Conservation (phyloP, 1,140 invertebrate genomes). For the Magallana gigas region DNA sequence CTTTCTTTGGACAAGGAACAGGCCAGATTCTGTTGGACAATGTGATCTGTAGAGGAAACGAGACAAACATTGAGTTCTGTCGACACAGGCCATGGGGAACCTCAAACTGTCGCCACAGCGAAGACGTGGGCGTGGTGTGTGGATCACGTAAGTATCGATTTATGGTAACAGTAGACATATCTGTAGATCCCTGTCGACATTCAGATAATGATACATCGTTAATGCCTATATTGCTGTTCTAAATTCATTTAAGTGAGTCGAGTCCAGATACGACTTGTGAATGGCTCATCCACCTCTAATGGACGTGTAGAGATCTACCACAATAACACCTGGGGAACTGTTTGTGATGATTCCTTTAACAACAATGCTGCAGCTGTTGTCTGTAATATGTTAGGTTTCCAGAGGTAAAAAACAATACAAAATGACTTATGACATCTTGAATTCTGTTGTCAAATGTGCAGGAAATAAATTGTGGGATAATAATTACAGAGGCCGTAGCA, state of each 20-base stretch:
- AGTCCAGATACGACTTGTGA: slow-evolving; percentile 78
- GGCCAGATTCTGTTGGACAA: slow-evolving; percentile 85
- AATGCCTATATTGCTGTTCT: neutral
- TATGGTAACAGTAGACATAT: too few species aligned
- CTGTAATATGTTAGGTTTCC: slow-evolving; percentile 85
- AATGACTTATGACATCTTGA: too few species aligned
- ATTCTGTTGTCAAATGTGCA: too few species aligned
- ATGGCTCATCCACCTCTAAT: slow-evolving; percentile 81
- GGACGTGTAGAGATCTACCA: slow-evolving; percentile 87
- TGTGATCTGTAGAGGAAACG: slow-evolving; percentile 85
- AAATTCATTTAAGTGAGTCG: slow-evolving; percentile 41
- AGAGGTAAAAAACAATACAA: slow-evolving; percentile 37
- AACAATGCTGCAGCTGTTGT: slow-evolving; percentile 85
- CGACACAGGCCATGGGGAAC: slow-evolving; percentile 87
- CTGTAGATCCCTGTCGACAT: neutral
- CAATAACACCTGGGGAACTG: slow-evolving; percentile 85
- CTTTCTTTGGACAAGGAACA: slow-evolving; percentile 77
- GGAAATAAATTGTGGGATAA: too few species aligned
- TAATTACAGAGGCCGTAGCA: slow-evolving; percentile 43
- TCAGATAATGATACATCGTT: neutral
- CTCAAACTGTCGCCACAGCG: slow-evolving; percentile 85
- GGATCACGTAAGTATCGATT: neutral
- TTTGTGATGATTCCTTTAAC: slow-evolving; percentile 88
- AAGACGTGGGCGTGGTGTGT: slow-evolving; percentile 80
- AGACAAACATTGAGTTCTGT: slow-evolving; percentile 85